Base-by-base conservation (phyloP, 2,113 vertebrate genomes). In the Dromaius novaehollandiae region DNA sequence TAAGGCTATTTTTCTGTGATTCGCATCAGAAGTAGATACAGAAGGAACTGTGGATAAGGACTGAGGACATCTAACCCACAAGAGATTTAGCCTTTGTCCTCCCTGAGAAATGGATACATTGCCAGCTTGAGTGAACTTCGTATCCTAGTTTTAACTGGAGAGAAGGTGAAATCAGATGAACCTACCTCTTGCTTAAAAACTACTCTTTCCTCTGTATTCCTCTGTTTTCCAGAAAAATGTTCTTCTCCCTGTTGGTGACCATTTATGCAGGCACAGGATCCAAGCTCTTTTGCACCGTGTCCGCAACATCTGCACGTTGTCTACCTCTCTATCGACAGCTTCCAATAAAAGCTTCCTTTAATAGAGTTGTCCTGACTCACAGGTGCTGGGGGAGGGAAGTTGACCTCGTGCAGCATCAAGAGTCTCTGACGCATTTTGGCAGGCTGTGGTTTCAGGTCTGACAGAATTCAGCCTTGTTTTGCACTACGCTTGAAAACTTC, bases 281-380 rank as follows among this genome's bases (percentile, higher is more conserved):
- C 94, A 94, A 93, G 82, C 56, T 64, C 64, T 90, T 76, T 94
- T 88, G 69, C 88, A 78, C 58, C 50, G 56, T 75, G 75, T 83
- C 73, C 68, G 95, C 51, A 88, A 58, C 60, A 91, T 30, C 71
- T 91, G 79, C 85, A 93, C 48, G 51, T 69, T 91, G 95, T 78
- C 93, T 73, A 81, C 88, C 79, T 88, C 58, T 89, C 92, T 78
- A 95, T 86, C 28, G 8, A 97, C 88, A 86, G 80, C 76, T 86
- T 97, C 82, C 95, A 96, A 93, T 92, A 96, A 96, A 96, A 90
- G 83, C 85, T 95, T 96, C 96, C 95, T 92, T 94, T 97, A 97
- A 96, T 90, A 95, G 96, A 96, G 87, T 90, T 93, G 88, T 94
- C 94, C 96, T 97, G 97, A 97, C 89, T 97, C 97, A 97, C 96